Evolutionary conservation across 2,888 invertebrate species (phyloP).

Genomic region (Nomada ruficornis): DNA sequence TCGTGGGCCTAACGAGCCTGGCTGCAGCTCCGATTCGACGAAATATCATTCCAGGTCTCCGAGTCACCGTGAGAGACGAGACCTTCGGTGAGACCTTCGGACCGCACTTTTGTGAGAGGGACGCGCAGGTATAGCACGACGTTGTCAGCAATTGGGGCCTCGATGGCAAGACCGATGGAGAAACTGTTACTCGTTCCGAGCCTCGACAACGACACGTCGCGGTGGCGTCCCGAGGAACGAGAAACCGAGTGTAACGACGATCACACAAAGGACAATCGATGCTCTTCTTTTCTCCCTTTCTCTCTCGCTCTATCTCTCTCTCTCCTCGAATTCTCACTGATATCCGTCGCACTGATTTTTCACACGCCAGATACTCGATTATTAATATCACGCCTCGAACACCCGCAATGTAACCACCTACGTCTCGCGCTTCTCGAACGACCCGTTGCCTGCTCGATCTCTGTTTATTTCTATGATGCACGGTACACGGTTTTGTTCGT

Average conservation of each 20-base stretch:
- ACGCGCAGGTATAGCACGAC: constrained; percentile 61
- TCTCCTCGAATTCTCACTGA: constrained; percentile 38
- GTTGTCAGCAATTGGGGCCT: constrained; percentile 37
- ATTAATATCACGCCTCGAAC: constrained; percentile 12
- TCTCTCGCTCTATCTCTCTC: constrained; percentile 43
- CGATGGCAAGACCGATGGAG: constrained; percentile 26
- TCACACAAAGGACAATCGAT: constrained; percentile 66
- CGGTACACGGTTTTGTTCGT: constrained; percentile 27
- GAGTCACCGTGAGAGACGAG: constrained; percentile 29
- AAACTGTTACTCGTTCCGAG: constrained; percentile 38
- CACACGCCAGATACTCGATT: constrained; percentile 20
- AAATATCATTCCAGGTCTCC: constrained; percentile 52
- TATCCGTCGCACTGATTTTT: constrained; percentile 39
- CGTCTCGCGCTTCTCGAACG: background rate
- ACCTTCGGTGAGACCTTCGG: constrained; percentile 47
- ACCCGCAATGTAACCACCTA: constrained; percentile 6
- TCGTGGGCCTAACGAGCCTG: constrained; percentile 37
- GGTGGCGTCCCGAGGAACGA: constrained; percentile 58
- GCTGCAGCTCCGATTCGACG: constrained; percentile 46
- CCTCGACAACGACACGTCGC: constrained; percentile 57
- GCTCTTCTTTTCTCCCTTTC: constrained; percentile 43
- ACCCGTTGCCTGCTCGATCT: background rate
- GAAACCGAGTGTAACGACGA: constrained; percentile 52
- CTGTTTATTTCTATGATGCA: background rate
- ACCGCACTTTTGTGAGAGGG: constrained; percentile 48